Base-by-base conservation (phyloP, 1,140 invertebrate genomes). In the Calosoma granatense region DNA sequence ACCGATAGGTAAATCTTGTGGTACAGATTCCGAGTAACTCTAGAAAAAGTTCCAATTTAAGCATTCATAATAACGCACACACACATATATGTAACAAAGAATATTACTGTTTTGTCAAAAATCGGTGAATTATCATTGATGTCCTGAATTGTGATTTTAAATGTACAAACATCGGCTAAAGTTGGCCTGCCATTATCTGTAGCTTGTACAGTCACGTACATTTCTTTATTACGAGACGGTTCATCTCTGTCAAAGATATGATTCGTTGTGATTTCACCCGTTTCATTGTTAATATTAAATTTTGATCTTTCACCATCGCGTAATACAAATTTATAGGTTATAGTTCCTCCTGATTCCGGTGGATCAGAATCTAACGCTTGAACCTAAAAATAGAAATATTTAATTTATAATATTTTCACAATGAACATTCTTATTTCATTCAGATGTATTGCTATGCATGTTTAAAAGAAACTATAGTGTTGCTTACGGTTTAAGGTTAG, bases 91-190 rank as follows among this genome's bases (percentile, higher is more conserved):
- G 15, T 51, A 26, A 21, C 12, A 15, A 6, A 9, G 19, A n/a
- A 21, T 21, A 60, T 58, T 61, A 64, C 65, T n/a, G 56, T 82
- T 86, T 89, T 89, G 67, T 94, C 90, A 72, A 93, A 92, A 52
- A 88, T 82, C 1, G 91, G 90, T 1, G 76, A 70, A 65, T 93
- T 94, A 68, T 94, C 92, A 73, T 94, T 94, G 62, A 90, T 83
- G 73, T 94, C 92, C 66, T 81, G 80, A 60, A 93, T 88, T 52
- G 83, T 84, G 22, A 94, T 85, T 77, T 88, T 91, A 64, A 94
- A 86, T 2, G 87, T 90, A 69, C 92, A 94, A 22, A 90, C 84
- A 64, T 91, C 89, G 63, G 91, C 89, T 22, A 94, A 73, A 22
- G 84, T 81, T 0, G 90, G 90, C 61, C 80, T 78, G 2, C 92